A percentile compares a stretch with the other conserved stretches of the same genome.
These are phyloP conservation scores for Chromoteleia sp. DNA, from an alignment of 2,888 invertebrate species.

Conservation along the genomic window DNA sequence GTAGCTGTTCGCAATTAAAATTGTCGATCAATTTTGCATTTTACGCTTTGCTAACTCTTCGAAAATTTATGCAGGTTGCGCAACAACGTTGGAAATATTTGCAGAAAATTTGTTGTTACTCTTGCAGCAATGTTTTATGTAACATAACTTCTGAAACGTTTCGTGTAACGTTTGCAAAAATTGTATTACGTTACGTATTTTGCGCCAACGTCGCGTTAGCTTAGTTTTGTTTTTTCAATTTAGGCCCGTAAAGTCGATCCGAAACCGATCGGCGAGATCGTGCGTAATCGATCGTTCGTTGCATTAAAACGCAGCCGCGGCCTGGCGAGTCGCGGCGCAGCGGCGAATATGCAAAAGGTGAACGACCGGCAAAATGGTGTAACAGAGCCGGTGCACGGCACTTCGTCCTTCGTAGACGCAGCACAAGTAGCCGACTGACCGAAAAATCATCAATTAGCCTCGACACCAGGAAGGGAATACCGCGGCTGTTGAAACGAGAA, in stretches of 20 bases:
- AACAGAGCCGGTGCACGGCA: constrained; percentile 72
- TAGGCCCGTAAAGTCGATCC: neutral
- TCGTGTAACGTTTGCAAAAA: too few relatives aligned
- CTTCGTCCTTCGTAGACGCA: constrained; percentile 73
- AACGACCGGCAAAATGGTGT: constrained; percentile 82
- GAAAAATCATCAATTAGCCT: constrained; percentile 77
- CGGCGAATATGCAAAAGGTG: constrained; percentile 76
- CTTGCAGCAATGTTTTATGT: too few relatives aligned
- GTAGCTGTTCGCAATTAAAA: too few relatives aligned
- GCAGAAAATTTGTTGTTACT: too few relatives aligned
- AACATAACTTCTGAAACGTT: too few relatives aligned
- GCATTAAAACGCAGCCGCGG: constrained; percentile 46
- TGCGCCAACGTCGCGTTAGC: neutral
- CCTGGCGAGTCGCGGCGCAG: constrained; percentile 57
- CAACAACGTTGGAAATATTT: too few relatives aligned
- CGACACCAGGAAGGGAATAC: constrained; percentile 73
- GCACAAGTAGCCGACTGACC: constrained; percentile 79
- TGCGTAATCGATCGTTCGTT: constrained; percentile 70
- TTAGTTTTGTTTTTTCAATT: neutral
- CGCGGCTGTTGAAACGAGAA: constrained; percentile 72
- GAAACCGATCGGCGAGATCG: constrained; percentile 52
- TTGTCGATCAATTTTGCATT: too few relatives aligned
- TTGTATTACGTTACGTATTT: too few relatives aligned
- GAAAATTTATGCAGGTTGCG: too few relatives aligned
- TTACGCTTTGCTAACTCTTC: too few relatives aligned